Base-by-base conservation (phyloP, 2,113 vertebrate genomes). In the Oncorhynchus mykiss region DNA sequence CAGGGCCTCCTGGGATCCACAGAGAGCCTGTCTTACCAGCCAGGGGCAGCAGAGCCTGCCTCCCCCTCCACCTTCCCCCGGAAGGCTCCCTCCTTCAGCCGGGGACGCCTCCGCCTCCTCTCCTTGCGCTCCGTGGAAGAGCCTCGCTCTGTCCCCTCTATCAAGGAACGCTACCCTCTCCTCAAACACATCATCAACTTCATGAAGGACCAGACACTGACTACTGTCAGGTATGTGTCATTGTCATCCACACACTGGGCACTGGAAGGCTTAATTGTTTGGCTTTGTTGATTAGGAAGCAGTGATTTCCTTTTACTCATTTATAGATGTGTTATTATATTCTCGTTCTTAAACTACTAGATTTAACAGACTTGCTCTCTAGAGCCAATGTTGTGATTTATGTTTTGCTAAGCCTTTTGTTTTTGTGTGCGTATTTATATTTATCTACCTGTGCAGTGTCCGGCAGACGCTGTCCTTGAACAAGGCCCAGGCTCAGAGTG, bases 91-190 rank as follows among this genome's bases (percentile, higher is more conserved):
- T 96, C 95, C 0, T 96, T 98, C 66, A 93, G 91, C 75, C 93
- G 96, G 13, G 95, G 96, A 1, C 94, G 96, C 12, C 91, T 99
- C 1, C 93, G 98, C 75, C 95, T 99, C 29, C 94, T 99, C n/a
- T 99, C 98, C 0, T 96, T 95, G 84, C 90, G 96, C 62, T 99
- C 98, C 0, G 78, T 96, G 87, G 98, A 99, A 62, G 98, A 99
- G 80, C 90, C 95, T 0, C 93, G 91, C 51, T 70, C 91, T 20
- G 71, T 85, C 22, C 93, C 94, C 1, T 94, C 95, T 1, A 88
- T 98, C 31, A 98, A 96, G 79, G 97, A 98, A 72, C 95, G 95
- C 76, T 95, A 96, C 34, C 96, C 95, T 0, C 82, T 98, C 3
- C 82, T 99, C 81, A 99, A 94, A 84, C 94, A 94, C 70, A 89